These are phyloP conservation scores for Leptinotarsa undecemlineata DNA, from an alignment of 1,140 invertebrate genomes.

Conservation along the genomic window DNA sequence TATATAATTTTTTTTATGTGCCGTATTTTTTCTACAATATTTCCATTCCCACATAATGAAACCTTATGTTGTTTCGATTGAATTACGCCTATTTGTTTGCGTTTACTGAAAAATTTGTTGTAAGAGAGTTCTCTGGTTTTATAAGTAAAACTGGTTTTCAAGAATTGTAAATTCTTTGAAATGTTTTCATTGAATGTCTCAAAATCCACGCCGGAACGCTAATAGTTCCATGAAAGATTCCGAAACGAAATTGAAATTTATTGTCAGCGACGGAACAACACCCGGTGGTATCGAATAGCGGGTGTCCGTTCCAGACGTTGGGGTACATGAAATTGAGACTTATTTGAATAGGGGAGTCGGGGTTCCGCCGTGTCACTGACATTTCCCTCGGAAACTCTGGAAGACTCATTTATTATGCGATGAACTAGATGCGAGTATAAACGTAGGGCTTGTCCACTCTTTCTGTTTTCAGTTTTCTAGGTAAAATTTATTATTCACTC, in stretches of 20 bases:
- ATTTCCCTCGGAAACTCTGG: constrained; percentile 8
- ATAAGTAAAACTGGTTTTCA: too few species aligned
- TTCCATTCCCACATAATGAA: too few species aligned
- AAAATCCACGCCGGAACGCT: background rate
- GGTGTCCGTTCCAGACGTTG: constrained; percentile 20
- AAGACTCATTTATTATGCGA: background rate
- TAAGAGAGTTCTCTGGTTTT: too few species aligned
- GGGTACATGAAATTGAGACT: constrained; percentile 21
- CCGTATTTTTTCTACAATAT: too few species aligned
- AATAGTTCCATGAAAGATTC: background rate
- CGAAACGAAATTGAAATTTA: constrained; percentile 16
- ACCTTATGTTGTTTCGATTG: too few species aligned
- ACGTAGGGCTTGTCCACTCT: background rate
- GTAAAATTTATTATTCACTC: too few species aligned
- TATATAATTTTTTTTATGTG: too few species aligned
- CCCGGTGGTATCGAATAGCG: constrained; percentile 15
- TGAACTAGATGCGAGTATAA: background rate
- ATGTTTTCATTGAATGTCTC: too few species aligned
- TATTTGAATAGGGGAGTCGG: constrained; percentile 16
- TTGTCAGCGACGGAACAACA: constrained; percentile 8
- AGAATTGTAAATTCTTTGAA: too few species aligned
- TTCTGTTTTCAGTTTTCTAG: too few species aligned
- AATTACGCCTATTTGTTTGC: too few species aligned
- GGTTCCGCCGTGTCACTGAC: constrained; percentile 10
- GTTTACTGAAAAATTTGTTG: too few species aligned